phyloP scores from a whole-genome alignment of 1,140 invertebrate species.

The Phymorhynchus buccinoides region DNA sequence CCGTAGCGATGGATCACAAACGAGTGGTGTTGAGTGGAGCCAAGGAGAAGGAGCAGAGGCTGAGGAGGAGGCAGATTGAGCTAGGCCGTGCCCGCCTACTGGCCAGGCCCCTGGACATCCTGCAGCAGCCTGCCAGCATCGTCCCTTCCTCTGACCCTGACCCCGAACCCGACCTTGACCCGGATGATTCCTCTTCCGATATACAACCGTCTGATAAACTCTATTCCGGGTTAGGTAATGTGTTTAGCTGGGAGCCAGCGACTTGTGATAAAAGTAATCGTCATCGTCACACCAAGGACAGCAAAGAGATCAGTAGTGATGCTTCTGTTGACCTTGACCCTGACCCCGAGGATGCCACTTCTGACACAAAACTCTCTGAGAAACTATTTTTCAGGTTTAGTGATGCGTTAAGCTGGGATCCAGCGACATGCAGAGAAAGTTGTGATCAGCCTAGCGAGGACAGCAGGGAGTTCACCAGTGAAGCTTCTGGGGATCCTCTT shows the following conservation, averaged over 20 bases:
- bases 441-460: neutral
- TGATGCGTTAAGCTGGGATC: too few species aligned
- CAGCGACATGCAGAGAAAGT: neutral
- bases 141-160: conserved; percentile 3
- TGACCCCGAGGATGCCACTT: neutral
- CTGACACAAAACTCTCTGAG: too few species aligned
- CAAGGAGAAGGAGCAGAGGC: conserved; percentile 20
- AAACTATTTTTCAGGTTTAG: too few species aligned
- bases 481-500: neutral
- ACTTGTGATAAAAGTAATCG: neutral
- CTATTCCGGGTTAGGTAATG: too few species aligned
- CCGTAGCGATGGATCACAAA: neutral
- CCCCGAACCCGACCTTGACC: neutral
- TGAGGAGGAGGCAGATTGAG: conserved; percentile 32
- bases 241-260: too few species aligned
- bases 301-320: neutral
- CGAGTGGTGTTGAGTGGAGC: neutral
- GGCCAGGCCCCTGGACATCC: conserved; percentile 17
- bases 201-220: too few species aligned
- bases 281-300: neutral
- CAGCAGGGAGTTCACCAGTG: neutral
- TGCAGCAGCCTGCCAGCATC: neutral
- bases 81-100: conserved; percentile 23
- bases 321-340: neutral
- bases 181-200: neutral